A percentile compares a stretch with the other conserved stretches of the same genome.
These are phyloP conservation scores for Schizopygopsis pylzovi DNA, from an alignment of 2,797 vertebrate species.

Conservation along the genomic window DNA sequence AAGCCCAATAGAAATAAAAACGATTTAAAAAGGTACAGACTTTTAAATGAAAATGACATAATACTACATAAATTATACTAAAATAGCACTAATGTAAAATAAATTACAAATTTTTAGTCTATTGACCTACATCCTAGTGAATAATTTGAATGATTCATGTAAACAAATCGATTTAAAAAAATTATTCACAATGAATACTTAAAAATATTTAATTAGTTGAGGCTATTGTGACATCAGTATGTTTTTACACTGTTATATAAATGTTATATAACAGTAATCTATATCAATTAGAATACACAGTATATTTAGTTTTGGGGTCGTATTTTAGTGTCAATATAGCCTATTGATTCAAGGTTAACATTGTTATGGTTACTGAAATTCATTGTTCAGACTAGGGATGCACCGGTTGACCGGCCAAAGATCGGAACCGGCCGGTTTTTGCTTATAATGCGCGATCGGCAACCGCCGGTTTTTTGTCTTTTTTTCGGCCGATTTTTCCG, in stretches of 20 bases:
- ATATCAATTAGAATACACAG: neutral
- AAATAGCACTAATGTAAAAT: neutral
- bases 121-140: neutral
- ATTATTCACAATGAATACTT: neutral
- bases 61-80: neutral
- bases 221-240: neutral
- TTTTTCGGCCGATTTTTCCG: too few species aligned
- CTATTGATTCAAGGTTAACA: neutral
- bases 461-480: too few species aligned
- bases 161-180: neutral
- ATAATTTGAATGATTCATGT: neutral
- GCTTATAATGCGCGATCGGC: too few species aligned
- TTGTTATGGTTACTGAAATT: neutral
- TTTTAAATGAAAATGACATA: too few species aligned
- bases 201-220: neutral
- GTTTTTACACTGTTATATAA: neutral
- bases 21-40: too few species aligned
- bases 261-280: neutral
- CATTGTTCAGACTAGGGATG: neutral
- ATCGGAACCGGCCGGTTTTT: too few species aligned
- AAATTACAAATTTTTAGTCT: neutral
- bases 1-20: neutral
- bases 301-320: neutral
- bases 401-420: too few species aligned
- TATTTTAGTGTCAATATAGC: neutral